A percentile compares a stretch with the other conserved stretches of the same genome.
Evolutionary conservation across 1,140 invertebrate genomes (phyloP).

Genomic region (Drosophila ambigua): DNA sequence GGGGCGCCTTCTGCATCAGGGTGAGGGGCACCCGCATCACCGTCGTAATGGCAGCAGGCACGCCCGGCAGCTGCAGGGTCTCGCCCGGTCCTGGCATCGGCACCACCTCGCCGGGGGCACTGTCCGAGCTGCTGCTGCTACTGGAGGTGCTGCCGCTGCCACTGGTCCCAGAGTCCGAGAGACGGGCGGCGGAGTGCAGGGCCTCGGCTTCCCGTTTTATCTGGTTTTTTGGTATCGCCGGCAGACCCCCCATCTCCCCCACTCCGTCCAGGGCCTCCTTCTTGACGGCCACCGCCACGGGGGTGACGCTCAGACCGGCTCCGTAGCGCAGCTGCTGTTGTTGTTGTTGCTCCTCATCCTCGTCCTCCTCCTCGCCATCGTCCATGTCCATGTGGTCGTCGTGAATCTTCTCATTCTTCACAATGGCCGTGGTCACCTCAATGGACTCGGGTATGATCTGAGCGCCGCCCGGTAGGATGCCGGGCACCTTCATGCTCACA

Average conservation of each 20-base stretch:
- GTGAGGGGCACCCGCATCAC: conserved; percentile 50
- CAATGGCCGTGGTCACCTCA: conserved; percentile 71
- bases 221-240: conserved; percentile 61
- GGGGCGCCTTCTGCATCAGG: conserved; percentile 45
- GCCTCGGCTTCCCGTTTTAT: conserved; percentile 59
- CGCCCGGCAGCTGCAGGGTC: conserved; percentile 69
- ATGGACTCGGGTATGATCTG: conserved; percentile 80
- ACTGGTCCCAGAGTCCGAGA: conserved; percentile 60
- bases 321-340: conserved; percentile 52
- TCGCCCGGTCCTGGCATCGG: conserved; percentile 61
- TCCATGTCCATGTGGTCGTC: conserved; percentile 58
- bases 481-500: conserved; percentile 73
- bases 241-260: conserved; percentile 37
- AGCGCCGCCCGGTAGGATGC: conserved; percentile 70
- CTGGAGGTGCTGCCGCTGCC: conserved; percentile 43
- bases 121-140: conserved; percentile 61
- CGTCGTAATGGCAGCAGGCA: conserved; percentile 73
- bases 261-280: conserved; percentile 52
- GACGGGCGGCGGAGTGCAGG: conserved; percentile 13
- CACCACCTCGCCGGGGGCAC: conserved; percentile 48
- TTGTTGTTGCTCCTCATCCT: conserved; percentile 27
- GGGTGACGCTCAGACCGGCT: conserved; percentile 57
- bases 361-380: conserved; percentile 63
- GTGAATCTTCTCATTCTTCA: conserved; percentile 73
- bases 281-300: conserved; percentile 57